Evolutionary conservation across 2,113 vertebrate genomes (phyloP).

Genomic region (Octodon degus): DNA sequence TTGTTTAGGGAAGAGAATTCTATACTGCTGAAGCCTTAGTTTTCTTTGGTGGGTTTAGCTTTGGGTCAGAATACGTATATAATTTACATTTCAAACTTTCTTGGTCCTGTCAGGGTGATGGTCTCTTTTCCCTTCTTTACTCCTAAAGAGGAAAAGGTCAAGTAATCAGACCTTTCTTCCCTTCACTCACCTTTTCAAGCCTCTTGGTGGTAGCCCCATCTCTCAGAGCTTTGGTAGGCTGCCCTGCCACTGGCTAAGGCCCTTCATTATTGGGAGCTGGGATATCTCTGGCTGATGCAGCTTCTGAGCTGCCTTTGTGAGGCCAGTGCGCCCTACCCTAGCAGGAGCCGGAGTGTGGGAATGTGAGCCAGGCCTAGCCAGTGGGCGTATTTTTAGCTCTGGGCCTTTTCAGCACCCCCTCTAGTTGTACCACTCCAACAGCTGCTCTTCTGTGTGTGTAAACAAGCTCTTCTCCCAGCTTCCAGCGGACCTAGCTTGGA

Average conservation of each 20-base stretch:
- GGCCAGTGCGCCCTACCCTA: background rate
- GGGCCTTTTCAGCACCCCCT: constrained; percentile 42
- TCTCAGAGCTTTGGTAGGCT: background rate
- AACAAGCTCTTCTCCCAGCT: constrained; percentile 54
- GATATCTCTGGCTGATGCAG: background rate
- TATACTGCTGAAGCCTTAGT: background rate
- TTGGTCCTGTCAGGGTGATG: background rate
- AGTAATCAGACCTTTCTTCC: background rate
- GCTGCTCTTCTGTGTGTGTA: constrained; percentile 61
- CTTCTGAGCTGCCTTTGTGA: background rate
- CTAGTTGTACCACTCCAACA: constrained; percentile 28
- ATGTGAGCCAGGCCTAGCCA: background rate
- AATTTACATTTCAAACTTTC: background rate
- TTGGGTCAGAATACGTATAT: background rate
- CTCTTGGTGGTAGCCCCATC: background rate
- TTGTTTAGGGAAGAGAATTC: background rate
- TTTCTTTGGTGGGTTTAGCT: background rate
- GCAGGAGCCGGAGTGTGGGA: background rate
- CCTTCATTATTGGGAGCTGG: background rate
- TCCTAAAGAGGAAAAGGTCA: background rate
- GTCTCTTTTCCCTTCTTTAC: background rate
- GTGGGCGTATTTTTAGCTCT: constrained; percentile 48
- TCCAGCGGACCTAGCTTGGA: background rate
- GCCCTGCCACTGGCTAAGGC: background rate
- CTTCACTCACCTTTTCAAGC: background rate